phyloP scores from a whole-genome alignment of 2,113 vertebrate genomes.

The Mormyrus iriodes region DNA sequence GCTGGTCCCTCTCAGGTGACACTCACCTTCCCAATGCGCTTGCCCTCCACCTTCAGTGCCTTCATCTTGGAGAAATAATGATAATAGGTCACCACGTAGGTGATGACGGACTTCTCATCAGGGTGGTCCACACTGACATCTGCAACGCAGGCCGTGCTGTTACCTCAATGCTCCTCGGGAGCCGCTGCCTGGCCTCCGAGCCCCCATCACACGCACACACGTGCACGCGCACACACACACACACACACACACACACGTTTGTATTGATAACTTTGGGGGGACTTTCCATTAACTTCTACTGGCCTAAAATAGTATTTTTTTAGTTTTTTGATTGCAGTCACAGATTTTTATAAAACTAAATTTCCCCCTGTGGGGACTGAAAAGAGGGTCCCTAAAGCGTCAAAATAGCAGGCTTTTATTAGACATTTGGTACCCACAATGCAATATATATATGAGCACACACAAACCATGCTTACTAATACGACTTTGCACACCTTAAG shows the following conservation, averaged over 20 bases:
- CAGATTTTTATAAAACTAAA: no score
- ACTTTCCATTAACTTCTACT: not conserved
- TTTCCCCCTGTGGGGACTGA: no score
- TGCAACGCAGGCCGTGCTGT: conserved; percentile 40
- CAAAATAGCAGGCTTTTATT: not conserved
- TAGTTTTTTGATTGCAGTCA: no score
- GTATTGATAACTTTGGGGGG: not conserved
- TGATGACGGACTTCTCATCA: conserved; percentile 96
- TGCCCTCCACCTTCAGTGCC: conserved; percentile 94
- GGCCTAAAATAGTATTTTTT: no score
- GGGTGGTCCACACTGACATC: conserved; percentile 97
- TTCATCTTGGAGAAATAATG: conserved; percentile 99
- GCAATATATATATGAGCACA: not conserved
- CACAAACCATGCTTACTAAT: not conserved
- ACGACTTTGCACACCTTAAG: not conserved
- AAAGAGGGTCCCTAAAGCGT: no score
- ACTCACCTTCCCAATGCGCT: conserved; percentile 89
- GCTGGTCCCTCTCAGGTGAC: not conserved
- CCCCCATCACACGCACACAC: not conserved
- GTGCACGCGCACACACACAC: not conserved
- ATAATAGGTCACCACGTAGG: conserved; percentile 94
- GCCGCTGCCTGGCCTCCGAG: not conserved
- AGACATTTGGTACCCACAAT: not conserved
- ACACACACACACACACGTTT: not conserved
- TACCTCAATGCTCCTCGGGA: not conserved